Evolutionary conservation across 64 coral and sea anemone species (phyloP), one percentile per base, ranked within the genome.

Genomic region (Actinia tenebrosa): DNA sequence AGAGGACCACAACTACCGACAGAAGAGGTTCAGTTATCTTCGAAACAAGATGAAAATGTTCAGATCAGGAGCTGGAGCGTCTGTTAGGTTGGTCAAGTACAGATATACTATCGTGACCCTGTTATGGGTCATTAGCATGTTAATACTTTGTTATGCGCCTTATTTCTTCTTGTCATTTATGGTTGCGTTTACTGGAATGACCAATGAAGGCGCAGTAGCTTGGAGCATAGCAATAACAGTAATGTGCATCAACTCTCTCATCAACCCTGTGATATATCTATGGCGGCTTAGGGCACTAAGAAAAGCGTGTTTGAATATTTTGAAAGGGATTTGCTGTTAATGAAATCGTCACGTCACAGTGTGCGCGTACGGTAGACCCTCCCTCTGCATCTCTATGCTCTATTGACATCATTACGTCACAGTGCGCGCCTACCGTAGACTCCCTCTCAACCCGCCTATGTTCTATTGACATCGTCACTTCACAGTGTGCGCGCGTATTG

Each of bases 241-340:
- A 50, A 9, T 81, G 10, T 81, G 79, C 22, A 20, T 81, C 45
- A 81, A 81, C 46, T 81, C 79, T 18, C 27, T 81, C 14, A 45
- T 81, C 15, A 81, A 81, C 50, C 79, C 79, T 53, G 7, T 81
- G 13, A 53, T 81, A 45, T 81, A 81, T 23, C 46, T 81, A 22
- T 81, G 79, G 79, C 43, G 79, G 22, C 27, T 81, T 18, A 81
- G 22, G 5, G 16, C 6, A 2, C 79, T 81, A 45, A 81, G 46
- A 44, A 81, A 18, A 53, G 79, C 43, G 8, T 81, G 79, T 81
- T 6, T 50, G 44, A 81, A 52, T 20, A 81, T 45, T 17, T 11
- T 81, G 79, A 81, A 81, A 53, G 19, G 27, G 11, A 18, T 8
- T n/a, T 42, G 69, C 42, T 75, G 69, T 11, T 30, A 75, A 26